Evolutionary conservation across 1,140 invertebrate genomes (phyloP), one percentile per base, ranked within the genome.

Genomic region (Drosophila saltans): DNA sequence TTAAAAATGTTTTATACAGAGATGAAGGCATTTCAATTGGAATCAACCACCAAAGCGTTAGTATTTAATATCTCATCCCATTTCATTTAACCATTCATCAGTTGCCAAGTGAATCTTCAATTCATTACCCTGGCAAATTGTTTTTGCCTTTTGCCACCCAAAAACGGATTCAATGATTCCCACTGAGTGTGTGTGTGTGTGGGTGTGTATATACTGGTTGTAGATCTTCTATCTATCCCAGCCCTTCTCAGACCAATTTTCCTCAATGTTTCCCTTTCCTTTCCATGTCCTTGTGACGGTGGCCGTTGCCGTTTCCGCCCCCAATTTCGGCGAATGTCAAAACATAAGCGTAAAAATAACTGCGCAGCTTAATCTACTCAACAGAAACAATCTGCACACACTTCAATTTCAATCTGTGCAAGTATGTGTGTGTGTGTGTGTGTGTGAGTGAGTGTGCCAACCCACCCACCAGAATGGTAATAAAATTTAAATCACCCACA

Each of bases 401-500:
- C 83, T 86, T 86, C 72, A 86, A 78, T 75, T 69, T 78, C 69
- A 86, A 82, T 80, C 83, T 85, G 75, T 30, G 28, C 4, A 16
- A 16, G 28, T 30, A 30, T 71, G 72, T 41, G 28, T 52, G 45
- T 10, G 33, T 36, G 33, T 36, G 33, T 36, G 33, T 36, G 33
- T 62, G 28, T 57, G 16, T 16, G 16, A 16, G 16, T 16, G 16
- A 16, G 16, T 16, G 16, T 33, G 66, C 36, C 30, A 7, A 45
- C 55, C 55, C 68, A 66, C 65, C 74, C 63, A 57, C 64, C 72
- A 73, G 72, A 36, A 73, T 62, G 80, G 77, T 90, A 90, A 90
- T 90, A 90, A 90, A 90, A 90, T 90, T 90, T 86, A 88, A 90
- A 90, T 90, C 86, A 86, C 80, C 78, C 86, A 85, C 66, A 63